Evolutionary conservation across 2,888 invertebrate genomes (phyloP).

Genomic region (Drosophila buzzatii): DNA sequence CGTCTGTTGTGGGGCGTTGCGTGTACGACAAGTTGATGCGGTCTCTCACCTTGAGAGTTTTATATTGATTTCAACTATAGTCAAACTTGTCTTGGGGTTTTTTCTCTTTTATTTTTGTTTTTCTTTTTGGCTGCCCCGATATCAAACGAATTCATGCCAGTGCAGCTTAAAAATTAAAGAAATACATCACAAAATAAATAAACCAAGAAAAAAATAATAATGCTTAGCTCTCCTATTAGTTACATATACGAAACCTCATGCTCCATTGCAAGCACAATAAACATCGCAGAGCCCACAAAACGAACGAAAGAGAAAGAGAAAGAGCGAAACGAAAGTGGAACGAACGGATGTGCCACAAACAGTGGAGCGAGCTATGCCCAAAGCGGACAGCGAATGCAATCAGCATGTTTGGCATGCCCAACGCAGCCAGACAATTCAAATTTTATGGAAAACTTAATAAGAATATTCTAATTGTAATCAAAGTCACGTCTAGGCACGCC

Average conservation of each 20-base stretch:
- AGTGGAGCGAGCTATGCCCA: constrained; percentile 50
- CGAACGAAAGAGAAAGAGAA: constrained; percentile 24
- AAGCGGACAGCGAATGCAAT: constrained; percentile 7
- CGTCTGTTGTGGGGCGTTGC: constrained; percentile 60
- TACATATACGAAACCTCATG: constrained; percentile 28
- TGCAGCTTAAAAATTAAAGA: constrained; percentile 39
- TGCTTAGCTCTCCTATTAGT: constrained; percentile 61
- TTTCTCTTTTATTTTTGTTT: constrained; percentile 7
- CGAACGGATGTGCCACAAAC: constrained; percentile 73
- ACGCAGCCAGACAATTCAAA: background rate
- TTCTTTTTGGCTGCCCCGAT: constrained; percentile 10
- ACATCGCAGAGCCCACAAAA: constrained; percentile 19
- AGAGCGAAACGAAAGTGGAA: constrained; percentile 71
- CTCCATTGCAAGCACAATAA: constrained; percentile 33
- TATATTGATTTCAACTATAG: constrained; percentile 63
- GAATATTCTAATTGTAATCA: constrained; percentile 27
- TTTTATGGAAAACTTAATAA: constrained; percentile 1
- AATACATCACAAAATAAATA: constrained; percentile 33
- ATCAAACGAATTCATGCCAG: constrained; percentile 53
- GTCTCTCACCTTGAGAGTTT: constrained; percentile 77
- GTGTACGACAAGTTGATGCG: constrained; percentile 60
- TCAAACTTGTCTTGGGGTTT: constrained; percentile 47
- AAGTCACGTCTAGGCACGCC: constrained; percentile 26
- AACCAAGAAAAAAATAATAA: constrained; percentile 16
- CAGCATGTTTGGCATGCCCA: constrained; percentile 33